Conservation (phyloP, 2,113 vertebrate species). For the Antigone vipio region DNA sequence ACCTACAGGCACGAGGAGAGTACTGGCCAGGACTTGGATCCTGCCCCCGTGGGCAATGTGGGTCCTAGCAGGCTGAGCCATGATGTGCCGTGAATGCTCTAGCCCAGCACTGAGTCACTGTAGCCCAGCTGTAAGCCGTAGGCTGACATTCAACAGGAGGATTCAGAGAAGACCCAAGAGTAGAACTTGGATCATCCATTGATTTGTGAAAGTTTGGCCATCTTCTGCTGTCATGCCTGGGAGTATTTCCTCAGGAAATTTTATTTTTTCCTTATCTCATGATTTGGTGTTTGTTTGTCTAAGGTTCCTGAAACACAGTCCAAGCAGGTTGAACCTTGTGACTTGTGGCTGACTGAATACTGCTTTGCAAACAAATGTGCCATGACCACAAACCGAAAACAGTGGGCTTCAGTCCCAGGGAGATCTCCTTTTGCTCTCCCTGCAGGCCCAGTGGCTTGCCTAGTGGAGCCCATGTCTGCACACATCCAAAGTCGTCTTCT, state of each 20-base stretch:
- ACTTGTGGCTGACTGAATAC: slow-evolving; percentile 32
- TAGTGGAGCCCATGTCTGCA: neutral
- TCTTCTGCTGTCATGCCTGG: neutral
- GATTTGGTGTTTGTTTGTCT: slow-evolving; percentile 33
- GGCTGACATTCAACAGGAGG: neutral
- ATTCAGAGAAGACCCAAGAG: neutral
- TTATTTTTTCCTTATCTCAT: slow-evolving; percentile 16
- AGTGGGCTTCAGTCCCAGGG: neutral
- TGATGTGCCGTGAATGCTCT: neutral
- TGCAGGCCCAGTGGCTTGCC: neutral
- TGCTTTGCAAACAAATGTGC: slow-evolving; percentile 25
- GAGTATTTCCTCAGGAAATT: neutral
- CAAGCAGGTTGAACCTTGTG: slow-evolving; percentile 17
- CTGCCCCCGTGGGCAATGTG: neutral
- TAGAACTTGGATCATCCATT: neutral
- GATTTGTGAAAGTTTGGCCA: neutral
- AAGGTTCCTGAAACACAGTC: slow-evolving; percentile 3
- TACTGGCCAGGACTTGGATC: neutral
- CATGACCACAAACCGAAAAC: slow-evolving; percentile 31
- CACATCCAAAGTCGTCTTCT: neutral
- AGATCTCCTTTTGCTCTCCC: neutral
- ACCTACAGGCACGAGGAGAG: neutral
- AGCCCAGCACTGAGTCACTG: neutral
- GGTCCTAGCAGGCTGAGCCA: neutral
- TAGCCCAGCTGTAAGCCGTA: neutral